These are phyloP conservation scores for Agelastica alni DNA, from an alignment of 2,888 invertebrate species.

Conservation along the genomic window DNA sequence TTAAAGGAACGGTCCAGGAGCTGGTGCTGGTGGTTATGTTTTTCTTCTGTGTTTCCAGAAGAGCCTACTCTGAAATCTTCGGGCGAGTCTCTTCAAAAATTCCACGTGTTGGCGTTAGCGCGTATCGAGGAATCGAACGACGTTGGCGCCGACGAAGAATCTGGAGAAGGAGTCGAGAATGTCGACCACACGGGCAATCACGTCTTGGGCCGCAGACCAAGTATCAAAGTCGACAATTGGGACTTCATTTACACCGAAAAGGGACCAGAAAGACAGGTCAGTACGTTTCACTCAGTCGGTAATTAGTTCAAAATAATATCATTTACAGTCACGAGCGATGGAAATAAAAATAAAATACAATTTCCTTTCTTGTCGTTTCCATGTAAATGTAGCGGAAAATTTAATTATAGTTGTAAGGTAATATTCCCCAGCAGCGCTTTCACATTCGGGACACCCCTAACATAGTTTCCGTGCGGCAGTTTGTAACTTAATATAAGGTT, in stretches of 20 bases:
- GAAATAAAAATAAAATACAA: too few relatives aligned
- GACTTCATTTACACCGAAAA: slow-evolving; percentile 52
- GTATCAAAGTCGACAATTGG: slow-evolving; percentile 54
- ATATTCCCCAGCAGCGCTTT: too few relatives aligned
- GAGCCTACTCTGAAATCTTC: slow-evolving; percentile 12
- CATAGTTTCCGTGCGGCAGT: not conserved
- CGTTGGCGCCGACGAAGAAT: slow-evolving; percentile 32
- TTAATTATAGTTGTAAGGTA: too few relatives aligned
- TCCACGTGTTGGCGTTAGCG: slow-evolving; percentile 51
- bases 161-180: slow-evolving; percentile 20
- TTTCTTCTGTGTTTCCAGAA: slow-evolving; percentile 4
- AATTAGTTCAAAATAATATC: too few relatives aligned
- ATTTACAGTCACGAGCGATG: too few relatives aligned
- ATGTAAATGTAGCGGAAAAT: too few relatives aligned
- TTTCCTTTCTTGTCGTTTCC: too few relatives aligned
- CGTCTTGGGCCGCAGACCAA: slow-evolving; percentile 45
- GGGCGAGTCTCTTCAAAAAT: slow-evolving; percentile 40
- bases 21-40: too few relatives aligned
- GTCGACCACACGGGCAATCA: slow-evolving; percentile 22
- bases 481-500: slow-evolving; percentile 4
- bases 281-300: too few relatives aligned
- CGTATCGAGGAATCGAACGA: slow-evolving; percentile 46
- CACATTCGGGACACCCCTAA: too few relatives aligned
- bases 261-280: slow-evolving; percentile 31
- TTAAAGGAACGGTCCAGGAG: too few relatives aligned